Conservation (phyloP, 2,797 vertebrate species). For the Amphiprion clarkii region DNA sequence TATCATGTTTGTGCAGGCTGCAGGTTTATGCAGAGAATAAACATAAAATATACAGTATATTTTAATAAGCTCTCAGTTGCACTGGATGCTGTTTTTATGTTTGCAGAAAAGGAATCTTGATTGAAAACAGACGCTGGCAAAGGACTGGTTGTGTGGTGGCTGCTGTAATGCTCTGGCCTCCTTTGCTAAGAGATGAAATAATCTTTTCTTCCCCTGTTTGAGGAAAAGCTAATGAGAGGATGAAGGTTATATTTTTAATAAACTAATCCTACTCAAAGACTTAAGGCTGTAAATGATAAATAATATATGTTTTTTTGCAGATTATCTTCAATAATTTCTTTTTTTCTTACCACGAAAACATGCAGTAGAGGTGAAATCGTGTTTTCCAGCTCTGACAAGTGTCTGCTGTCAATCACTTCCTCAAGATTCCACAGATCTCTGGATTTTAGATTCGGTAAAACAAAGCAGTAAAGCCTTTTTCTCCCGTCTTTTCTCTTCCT, state of each 20-base stretch:
- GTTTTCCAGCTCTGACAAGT: background rate
- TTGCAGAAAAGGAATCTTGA: conserved; percentile 28
- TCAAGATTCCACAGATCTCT: background rate
- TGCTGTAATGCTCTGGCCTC: conserved; percentile 21
- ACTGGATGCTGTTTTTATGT: conserved; percentile 24
- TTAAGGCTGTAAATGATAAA: background rate
- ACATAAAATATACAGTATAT: background rate
- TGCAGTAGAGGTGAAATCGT: no score
- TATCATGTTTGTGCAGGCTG: background rate
- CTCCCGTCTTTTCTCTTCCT: background rate
- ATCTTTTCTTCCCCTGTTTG: conserved; percentile 10
- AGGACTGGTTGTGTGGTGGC: conserved; percentile 16
- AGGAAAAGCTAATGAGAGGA: conserved; percentile 3
- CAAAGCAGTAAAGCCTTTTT: background rate
- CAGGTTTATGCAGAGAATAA: background rate
- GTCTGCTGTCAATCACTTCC: background rate
- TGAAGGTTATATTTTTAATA: no score
- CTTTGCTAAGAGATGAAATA: conserved; percentile 30
- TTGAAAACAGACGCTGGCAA: conserved; percentile 34
- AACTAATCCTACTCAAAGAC: background rate
- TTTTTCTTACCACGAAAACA: background rate
- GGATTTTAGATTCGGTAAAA: background rate
- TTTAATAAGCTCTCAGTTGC: conserved; percentile 1
- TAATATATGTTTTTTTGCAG: background rate
- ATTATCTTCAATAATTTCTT: background rate